These are phyloP conservation scores for Leptonema lineaticorne DNA, from an alignment of 1,140 invertebrate genomes.

Conservation along the genomic window DNA sequence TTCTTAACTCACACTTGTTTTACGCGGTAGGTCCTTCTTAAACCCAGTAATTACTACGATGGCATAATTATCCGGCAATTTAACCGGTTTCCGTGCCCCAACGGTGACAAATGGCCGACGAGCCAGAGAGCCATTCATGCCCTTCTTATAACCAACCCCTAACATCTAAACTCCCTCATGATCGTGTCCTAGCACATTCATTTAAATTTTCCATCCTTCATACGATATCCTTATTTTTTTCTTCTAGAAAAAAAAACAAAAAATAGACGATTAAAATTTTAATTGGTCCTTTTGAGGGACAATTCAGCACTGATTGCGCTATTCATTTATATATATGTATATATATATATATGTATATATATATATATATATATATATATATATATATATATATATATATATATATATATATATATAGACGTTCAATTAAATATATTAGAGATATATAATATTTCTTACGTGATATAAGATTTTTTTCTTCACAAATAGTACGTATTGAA, in stretches of 20 bases:
- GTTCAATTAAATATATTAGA: no score
- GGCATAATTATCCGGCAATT: constrained; percentile 1
- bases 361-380: background rate
- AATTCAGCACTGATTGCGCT: no score
- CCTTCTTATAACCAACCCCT: no score
- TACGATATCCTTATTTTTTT: no score
- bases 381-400: background rate
- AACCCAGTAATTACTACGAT: background rate
- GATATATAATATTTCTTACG: background rate
- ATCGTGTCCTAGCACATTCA: no score
- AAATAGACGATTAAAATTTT: no score
- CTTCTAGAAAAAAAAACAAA: no score
- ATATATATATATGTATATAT: background rate
- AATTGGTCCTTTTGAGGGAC: no score
- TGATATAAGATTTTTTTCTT: background rate
- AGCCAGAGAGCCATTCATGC: background rate
- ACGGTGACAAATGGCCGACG: background rate
- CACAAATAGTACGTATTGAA: background rate
- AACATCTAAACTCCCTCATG: no score
- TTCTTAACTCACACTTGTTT: no score
- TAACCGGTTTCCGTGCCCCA: background rate
- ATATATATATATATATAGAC: no score
- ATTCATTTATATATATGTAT: background rate
- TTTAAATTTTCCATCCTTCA: no score
- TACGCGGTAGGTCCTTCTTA: background rate